Evolutionary conservation across 2,888 invertebrate genomes (phyloP).

Genomic region (Cephonodes hylas): DNA sequence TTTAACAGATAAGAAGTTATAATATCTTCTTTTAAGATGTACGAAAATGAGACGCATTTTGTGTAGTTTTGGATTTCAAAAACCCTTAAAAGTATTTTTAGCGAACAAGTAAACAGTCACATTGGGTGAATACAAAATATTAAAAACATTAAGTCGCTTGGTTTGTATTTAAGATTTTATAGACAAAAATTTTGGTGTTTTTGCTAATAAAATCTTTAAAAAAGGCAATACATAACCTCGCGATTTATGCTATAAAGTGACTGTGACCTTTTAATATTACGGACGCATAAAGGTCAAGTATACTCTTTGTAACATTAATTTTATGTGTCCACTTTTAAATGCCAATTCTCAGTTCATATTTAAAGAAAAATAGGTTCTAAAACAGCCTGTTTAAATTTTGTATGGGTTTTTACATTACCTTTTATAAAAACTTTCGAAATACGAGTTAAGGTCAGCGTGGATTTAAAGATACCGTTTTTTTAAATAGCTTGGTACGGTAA

Average conservation of each 20-base stretch:
- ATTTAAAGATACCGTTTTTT: not conserved
- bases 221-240: slow-evolving; percentile 18
- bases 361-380: not conserved
- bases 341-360: slow-evolving; percentile 22
- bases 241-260: slow-evolving; percentile 25
- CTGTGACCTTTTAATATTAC: slow-evolving; percentile 35
- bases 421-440: not conserved
- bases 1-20: too few species aligned
- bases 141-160: too few species aligned
- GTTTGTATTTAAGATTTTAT: too few species aligned
- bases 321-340: slow-evolving; percentile 35
- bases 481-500: not conserved
- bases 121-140: too few species aligned
- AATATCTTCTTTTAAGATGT: too few species aligned
- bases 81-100: too few species aligned
- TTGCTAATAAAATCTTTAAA: not conserved
- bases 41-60: too few species aligned
- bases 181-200: not conserved
- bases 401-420: not conserved
- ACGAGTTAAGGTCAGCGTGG: not conserved
- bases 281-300: slow-evolving; percentile 43
- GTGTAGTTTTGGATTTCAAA: too few species aligned
- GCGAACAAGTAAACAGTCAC: too few species aligned
- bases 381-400: not conserved
- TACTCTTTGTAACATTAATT: slow-evolving; percentile 30